These are phyloP conservation scores for Perccottus glenii DNA, from an alignment of 2,113 vertebrate genomes.

Conservation along the genomic window DNA sequence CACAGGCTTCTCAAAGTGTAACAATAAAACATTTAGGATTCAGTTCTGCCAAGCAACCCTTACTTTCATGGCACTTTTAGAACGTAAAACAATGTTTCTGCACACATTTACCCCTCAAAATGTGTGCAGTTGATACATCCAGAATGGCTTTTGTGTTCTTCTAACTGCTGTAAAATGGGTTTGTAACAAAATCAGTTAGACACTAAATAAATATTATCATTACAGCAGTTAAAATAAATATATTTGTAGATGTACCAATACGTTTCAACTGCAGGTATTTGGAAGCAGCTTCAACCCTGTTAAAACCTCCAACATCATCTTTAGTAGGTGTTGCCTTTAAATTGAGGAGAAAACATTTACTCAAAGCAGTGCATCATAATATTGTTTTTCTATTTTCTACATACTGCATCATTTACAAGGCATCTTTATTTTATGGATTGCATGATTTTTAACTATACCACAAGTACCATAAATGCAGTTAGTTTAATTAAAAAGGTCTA, in stretches of 20 bases:
- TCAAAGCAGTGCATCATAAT: constrained; percentile 20
- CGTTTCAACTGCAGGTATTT: constrained; percentile 22
- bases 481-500: constrained; percentile 21
- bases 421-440: not conserved
- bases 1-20: constrained; percentile 67
- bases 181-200: not conserved
- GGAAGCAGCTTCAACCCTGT: constrained; percentile 16
- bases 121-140: constrained; percentile 33
- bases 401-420: not conserved
- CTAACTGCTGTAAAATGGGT: constrained; percentile 42
- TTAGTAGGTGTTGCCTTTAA: constrained; percentile 13
- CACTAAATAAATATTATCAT: constrained; percentile 5
- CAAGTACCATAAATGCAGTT: constrained; percentile 3
- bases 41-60: constrained; percentile 41
- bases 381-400: constrained; percentile 8
- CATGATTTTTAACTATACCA: constrained; percentile 7
- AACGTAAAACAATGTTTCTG: constrained; percentile 27
- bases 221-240: constrained; percentile 32
- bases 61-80: constrained; percentile 50
- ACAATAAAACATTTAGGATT: constrained; percentile 46
- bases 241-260: constrained; percentile 16
- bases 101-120: constrained; percentile 16
- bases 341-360: not conserved
- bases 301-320: not conserved
- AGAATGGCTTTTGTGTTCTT: constrained; percentile 58